Evolutionary conservation across 2,797 vertebrate genomes (phyloP).

Genomic region (Micrastur ruficollis): DNA sequence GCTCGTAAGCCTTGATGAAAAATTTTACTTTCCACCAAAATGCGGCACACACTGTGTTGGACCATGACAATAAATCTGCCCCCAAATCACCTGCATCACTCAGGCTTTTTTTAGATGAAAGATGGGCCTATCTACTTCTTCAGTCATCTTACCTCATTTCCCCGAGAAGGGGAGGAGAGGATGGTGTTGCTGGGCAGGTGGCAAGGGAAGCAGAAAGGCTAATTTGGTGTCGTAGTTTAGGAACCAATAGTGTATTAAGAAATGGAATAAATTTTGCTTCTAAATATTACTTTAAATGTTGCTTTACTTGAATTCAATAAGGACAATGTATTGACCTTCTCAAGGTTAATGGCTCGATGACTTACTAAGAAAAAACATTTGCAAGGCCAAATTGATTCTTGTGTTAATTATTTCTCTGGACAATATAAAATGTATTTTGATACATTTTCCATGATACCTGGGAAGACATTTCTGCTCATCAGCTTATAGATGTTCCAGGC

Average conservation of each 20-base stretch:
- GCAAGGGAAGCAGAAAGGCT: background rate
- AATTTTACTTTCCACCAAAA: background rate
- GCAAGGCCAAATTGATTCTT: background rate
- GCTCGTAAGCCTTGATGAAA: background rate
- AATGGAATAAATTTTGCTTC: background rate
- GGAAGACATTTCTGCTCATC: background rate
- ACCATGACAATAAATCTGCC: background rate
- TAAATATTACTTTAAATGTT: background rate
- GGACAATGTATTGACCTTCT: background rate
- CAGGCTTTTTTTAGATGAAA: background rate
- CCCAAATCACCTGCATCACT: background rate
- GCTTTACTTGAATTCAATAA: background rate
- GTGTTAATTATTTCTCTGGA: background rate
- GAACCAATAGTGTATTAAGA: background rate
- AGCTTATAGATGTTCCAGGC: background rate
- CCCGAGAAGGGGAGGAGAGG: background rate
- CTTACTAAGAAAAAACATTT: background rate
- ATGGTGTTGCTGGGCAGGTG: background rate
- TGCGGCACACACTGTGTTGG: background rate
- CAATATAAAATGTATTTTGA: background rate
- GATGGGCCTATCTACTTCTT: background rate
- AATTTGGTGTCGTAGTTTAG: background rate
- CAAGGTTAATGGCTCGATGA: constrained; percentile 11
- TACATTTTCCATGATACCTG: background rate
- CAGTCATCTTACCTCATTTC: background rate